Evolutionary conservation across 2,797 vertebrate species (phyloP).

Genomic region (Lophius americanus): DNA sequence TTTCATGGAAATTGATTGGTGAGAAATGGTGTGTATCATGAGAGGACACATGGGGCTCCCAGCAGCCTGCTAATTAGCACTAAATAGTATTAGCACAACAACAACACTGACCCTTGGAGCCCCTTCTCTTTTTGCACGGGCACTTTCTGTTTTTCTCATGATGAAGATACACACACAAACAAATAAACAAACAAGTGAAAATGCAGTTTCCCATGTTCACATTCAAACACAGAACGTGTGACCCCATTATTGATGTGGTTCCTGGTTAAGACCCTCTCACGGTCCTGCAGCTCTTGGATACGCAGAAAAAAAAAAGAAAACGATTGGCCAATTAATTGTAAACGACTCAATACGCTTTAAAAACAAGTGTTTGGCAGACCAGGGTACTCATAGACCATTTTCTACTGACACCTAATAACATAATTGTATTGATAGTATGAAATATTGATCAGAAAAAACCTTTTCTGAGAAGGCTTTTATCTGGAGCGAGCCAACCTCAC

Average conservation of each 20-base stretch:
- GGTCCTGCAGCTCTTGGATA: slow-evolving; percentile 52
- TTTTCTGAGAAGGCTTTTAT: no score
- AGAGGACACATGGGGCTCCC: slow-evolving; percentile 56
- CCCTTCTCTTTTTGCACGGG: slow-evolving; percentile 7
- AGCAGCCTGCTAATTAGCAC: slow-evolving; percentile 67
- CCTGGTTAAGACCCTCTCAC: slow-evolving; percentile 70
- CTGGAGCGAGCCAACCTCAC: no score
- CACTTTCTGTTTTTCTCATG: slow-evolving; percentile 6
- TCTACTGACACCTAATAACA: no score
- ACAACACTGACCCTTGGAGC: slow-evolving; percentile 55
- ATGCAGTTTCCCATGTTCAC: slow-evolving; percentile 15
- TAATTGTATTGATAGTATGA: no score
- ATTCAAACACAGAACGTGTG: slow-evolving; percentile 13
- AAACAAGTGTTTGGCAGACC: no score
- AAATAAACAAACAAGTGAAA: slow-evolving; percentile 6
- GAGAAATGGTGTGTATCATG: slow-evolving; percentile 37
- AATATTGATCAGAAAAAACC: no score
- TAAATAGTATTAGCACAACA: slow-evolving; percentile 67
- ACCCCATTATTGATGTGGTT: slow-evolving; percentile 61
- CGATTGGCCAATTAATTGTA: not conserved
- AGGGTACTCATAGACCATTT: no score
- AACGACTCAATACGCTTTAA: not conserved
- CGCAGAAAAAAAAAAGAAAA: not conserved
- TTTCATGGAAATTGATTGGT: slow-evolving; percentile 58
- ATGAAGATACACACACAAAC: not conserved